These are phyloP conservation scores for Sebastes schlegelii DNA, from an alignment of 2,113 vertebrate species.

Conservation along the genomic window DNA sequence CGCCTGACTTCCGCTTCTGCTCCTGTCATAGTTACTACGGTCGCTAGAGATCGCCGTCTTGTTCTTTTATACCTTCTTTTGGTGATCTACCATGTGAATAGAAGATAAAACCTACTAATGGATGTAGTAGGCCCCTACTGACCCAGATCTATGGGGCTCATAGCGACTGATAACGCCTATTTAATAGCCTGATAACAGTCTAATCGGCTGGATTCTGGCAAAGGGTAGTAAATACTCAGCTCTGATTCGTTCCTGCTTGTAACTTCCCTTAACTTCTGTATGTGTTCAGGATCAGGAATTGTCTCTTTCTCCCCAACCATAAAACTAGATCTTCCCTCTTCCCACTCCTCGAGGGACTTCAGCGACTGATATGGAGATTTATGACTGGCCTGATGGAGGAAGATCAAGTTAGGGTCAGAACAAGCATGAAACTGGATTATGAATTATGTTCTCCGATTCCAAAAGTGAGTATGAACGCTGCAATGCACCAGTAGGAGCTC, in stretches of 20 bases:
- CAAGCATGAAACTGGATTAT: not conserved
- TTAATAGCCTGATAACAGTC: too few species aligned
- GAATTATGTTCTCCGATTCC: not conserved
- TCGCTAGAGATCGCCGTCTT: too few species aligned
- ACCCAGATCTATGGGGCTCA: too few species aligned
- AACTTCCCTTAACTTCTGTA: not conserved
- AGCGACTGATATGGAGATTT: not conserved
- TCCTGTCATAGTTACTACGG: too few species aligned
- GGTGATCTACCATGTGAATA: too few species aligned
- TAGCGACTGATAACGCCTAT: too few species aligned
- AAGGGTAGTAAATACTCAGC: constrained; percentile 17
- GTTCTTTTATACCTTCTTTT: too few species aligned
- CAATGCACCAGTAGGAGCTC: not conserved
- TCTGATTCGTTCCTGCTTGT: constrained; percentile 18
- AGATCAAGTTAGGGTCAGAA: constrained; percentile 11
- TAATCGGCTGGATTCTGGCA: not conserved
- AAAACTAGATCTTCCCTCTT: not conserved
- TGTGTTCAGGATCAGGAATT: not conserved
- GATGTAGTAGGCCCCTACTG: too few species aligned
- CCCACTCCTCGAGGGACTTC: not conserved
- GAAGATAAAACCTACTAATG: too few species aligned
- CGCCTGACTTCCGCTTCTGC: too few species aligned
- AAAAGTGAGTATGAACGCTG: not conserved
- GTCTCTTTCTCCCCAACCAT: not conserved
- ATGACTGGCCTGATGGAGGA: not conserved